Conservation (phyloP, 1,140 invertebrate genomes). For the Drosophila ogumai region DNA sequence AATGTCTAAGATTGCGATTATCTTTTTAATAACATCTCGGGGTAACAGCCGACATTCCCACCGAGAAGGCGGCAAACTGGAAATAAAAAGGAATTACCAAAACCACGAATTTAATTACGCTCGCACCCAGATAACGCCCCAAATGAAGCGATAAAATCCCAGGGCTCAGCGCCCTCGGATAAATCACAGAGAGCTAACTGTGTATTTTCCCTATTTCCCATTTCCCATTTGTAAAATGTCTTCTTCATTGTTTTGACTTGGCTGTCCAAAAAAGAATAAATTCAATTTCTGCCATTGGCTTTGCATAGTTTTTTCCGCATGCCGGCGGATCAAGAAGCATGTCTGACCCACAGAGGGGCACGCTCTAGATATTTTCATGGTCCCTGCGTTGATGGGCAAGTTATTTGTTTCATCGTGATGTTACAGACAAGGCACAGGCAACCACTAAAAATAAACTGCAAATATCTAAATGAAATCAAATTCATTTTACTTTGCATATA, state of each 20-base stretch:
- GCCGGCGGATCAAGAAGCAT: conserved; percentile 25
- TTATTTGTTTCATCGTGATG: conserved; percentile 57
- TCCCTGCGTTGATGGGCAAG: conserved; percentile 49
- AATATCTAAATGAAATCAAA: conserved; percentile 57
- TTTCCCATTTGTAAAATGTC: background rate
- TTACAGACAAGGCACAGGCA: conserved; percentile 43
- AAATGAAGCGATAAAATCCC: conserved; percentile 47
- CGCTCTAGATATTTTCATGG: conserved; percentile 44
- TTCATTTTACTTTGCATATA: conserved; percentile 30
- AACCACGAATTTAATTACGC: conserved; percentile 69
- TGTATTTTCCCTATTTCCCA: background rate
- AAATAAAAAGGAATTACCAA: conserved; percentile 47
- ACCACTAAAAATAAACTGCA: conserved; percentile 59
- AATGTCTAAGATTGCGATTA: conserved; percentile 59
- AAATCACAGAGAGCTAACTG: background rate
- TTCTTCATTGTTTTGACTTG: conserved; percentile 3
- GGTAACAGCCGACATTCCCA: conserved; percentile 35
- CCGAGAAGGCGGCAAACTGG: conserved; percentile 22
- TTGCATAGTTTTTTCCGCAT: conserved; percentile 34
- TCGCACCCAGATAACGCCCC: conserved; percentile 49
- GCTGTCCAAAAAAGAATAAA: background rate
- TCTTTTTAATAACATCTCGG: conserved; percentile 70
- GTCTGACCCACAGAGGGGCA: conserved; percentile 23
- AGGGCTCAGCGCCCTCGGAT: background rate
- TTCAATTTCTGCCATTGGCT: conserved; percentile 9